Base-by-base conservation (phyloP, 2,797 vertebrate genomes). In the Moxostoma hubbsi region DNA sequence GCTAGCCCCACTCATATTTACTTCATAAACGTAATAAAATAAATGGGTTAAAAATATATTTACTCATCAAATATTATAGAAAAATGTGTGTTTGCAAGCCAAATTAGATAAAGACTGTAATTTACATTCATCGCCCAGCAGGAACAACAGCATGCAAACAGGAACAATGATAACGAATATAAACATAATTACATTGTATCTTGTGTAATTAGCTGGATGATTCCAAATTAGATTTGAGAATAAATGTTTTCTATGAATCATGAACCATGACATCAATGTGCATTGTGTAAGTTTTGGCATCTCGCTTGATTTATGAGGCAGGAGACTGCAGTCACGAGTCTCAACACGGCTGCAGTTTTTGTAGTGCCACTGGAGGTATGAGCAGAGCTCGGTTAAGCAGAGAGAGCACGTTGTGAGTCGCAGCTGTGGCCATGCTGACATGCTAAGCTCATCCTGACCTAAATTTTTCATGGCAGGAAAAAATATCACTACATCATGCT, bases 391-490 rank as follows among this genome's bases (percentile, higher is more conserved):
- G 50, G 53, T 73, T 64, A 49, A 50, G 53, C 24, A 54, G 47
- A 75, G 63, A 57, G 63, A 57, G 68, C 61, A 55, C 9, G 18
- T 62, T 47, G 69, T 82, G 77, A 75, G 67, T 64, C 73, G 66
- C 78, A 81, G 80, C 75, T 75, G 80, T 15, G 80, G 54, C 59
- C 77, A 54, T 57, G 76, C 74, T 76, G 57, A 81, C 81, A 83
- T 68, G 62, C 61, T 79, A 83, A 81, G 78, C 82, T 85, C 58
- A 36, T 74, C 43, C 73, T 78, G 75, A 57, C 80, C 78, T 83
- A 66, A 58, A 83, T 86, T 70, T 81, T 82, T 83, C 54, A 84
- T 75, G 51, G 58, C 64, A 53, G 36, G 64, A 77, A 84, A 75
- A 84, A 83, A 80, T 82, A 81, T 62, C 57, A 45, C 62, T 18